Evolutionary conservation across 23 tunicate species (phyloP).

Genomic region (Styela plicata): DNA sequence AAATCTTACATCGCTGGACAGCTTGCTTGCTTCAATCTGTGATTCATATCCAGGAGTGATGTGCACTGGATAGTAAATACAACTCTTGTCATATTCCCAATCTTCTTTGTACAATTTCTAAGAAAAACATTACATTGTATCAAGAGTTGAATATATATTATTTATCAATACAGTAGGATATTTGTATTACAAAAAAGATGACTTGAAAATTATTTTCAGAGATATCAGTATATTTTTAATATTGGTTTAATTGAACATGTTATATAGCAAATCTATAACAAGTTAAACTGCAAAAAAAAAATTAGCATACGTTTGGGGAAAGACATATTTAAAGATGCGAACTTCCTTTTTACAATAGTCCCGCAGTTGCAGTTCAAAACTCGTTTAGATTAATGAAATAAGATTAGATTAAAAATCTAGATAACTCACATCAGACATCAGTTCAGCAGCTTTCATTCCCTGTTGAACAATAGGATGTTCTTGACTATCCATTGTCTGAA

Average conservation of each 20-base stretch:
- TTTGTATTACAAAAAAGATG: too few species aligned
- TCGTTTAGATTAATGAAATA: neutral
- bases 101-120: slow-evolving; percentile 52
- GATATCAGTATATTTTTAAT: slow-evolving; percentile 29
- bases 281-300: too few species aligned
- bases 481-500: slow-evolving; percentile 90
- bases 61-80: slow-evolving; percentile 84
- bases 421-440: slow-evolving; percentile 62
- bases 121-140: too few species aligned
- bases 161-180: too few species aligned
- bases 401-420: neutral
- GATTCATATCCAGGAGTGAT: slow-evolving; percentile 97
- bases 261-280: too few species aligned
- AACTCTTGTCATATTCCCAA: slow-evolving; percentile 56
- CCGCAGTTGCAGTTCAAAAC: too few species aligned
- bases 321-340: too few species aligned
- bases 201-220: slow-evolving; percentile 70
- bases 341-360: too few species aligned
- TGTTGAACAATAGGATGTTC: slow-evolving; percentile 94
- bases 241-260: too few species aligned
- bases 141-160: too few species aligned
- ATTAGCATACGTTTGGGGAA: too few species aligned
- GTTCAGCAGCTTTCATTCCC: slow-evolving; percentile 91
- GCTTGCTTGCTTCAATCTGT: slow-evolving; percentile 49
- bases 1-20: slow-evolving; percentile 72